phyloP scores from a whole-genome alignment of 2,797 vertebrate species.

The Amazona finschi region DNA sequence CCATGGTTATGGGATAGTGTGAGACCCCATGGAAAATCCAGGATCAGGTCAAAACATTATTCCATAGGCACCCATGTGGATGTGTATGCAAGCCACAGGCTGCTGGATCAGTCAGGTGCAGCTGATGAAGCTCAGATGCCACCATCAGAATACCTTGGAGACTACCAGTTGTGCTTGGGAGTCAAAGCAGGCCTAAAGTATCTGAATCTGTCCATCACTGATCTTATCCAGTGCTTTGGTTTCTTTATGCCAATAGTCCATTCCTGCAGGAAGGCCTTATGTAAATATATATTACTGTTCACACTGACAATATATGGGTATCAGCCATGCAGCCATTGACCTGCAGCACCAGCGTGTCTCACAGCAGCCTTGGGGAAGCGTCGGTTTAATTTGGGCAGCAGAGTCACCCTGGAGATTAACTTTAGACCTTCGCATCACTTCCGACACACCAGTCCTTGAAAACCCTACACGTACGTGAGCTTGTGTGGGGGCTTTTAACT shows the following conservation, averaged over 20 bases:
- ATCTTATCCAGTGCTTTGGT: neutral
- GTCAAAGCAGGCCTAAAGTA: neutral
- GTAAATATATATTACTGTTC: neutral
- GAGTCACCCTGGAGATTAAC: neutral
- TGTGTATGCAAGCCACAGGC: neutral
- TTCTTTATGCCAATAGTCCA: neutral
- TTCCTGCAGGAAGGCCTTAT: neutral
- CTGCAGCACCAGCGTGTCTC: accelerated
- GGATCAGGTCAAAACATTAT: accelerated
- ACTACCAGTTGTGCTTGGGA: neutral
- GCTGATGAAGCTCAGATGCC: neutral
- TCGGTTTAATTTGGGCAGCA: neutral
- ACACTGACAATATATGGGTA: neutral
- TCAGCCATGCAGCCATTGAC: neutral
- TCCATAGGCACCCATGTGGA: neutral
- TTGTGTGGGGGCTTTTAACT: neutral
- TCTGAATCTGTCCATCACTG: neutral
- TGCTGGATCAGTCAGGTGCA: accelerated
- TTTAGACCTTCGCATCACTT: accelerated
- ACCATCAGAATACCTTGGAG: neutral
- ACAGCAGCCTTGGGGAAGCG: accelerated
- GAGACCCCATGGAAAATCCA: neutral
- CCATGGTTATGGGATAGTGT: accelerated
- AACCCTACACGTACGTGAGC: accelerated
- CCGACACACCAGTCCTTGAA: neutral